phyloP scores from a whole-genome alignment of 2,113 vertebrate genomes.

The Xyliphius kryptos region DNA sequence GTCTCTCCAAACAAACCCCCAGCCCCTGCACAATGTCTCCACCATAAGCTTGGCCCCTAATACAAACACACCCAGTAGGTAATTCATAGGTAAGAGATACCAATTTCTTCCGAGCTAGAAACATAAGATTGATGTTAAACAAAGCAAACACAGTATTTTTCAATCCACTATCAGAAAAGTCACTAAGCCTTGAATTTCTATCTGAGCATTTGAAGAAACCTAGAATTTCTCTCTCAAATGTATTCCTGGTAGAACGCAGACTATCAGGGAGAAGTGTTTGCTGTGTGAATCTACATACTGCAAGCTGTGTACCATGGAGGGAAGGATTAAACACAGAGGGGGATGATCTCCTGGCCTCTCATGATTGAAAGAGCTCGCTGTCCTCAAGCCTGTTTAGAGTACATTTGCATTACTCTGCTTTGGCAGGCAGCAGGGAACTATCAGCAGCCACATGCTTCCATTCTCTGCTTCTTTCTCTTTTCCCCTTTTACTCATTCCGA shows the following conservation, averaged over 20 bases:
- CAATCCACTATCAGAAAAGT: constrained; percentile 49
- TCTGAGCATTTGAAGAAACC: constrained; percentile 44
- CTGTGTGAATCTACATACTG: constrained; percentile 68
- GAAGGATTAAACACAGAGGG: constrained; percentile 65
- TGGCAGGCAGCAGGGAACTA: constrained; percentile 51
- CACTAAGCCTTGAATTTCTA: constrained; percentile 63
- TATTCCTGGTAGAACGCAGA: constrained; percentile 59
- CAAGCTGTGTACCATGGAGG: constrained; percentile 62
- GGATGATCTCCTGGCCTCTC: constrained; percentile 69
- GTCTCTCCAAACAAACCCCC: constrained; percentile 36
- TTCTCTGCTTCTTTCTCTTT: neutral
- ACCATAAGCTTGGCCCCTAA: constrained; percentile 27
- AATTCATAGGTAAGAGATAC: constrained; percentile 59
- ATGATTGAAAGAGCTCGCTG: constrained; percentile 74
- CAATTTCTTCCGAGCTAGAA: constrained; percentile 59
- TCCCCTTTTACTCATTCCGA: neutral
- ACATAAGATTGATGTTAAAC: constrained; percentile 63
- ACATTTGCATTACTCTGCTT: constrained; percentile 69
- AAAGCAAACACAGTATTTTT: constrained; percentile 62
- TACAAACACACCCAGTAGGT: constrained; percentile 54
- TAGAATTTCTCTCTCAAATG: constrained; percentile 57
- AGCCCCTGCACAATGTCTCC: constrained; percentile 5
- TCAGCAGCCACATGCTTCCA: constrained; percentile 51
- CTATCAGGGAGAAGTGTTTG: constrained; percentile 64
- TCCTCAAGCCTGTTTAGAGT: constrained; percentile 71